Evolutionary conservation across 2,888 invertebrate species (phyloP), one percentile per base, ranked within the genome.

Genomic region (Ophion costatus): DNA sequence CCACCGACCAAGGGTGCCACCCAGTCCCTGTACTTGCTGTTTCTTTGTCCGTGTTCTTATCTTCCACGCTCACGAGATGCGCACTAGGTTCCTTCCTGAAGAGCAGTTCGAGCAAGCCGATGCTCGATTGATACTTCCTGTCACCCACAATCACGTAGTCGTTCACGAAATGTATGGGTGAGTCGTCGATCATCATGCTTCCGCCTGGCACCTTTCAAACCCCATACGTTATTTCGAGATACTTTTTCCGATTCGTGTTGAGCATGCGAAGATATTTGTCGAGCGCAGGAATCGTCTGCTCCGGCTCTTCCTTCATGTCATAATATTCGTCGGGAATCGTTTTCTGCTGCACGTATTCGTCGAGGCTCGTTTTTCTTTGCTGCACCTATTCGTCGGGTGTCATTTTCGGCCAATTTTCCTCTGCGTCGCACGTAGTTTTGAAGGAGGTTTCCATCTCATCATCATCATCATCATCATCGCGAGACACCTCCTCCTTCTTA

Each of bases 41-140:
- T 77, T 7, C 67, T 74, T 76, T 80, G 70, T 14, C 51, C 59
- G n/a, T 79, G 33, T 74, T 71, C 42, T 17, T 14, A 67, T 84
- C 82, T 56, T 71, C 71, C 1, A 42, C 11, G 38, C 71, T 83
- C 22, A 83, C 73, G 10, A 80, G 57, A 33, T 67, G n/a, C n/a
- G n/a, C n/a, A n/a, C 75, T 63, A n/a, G 85, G 85, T 51, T 80
- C 73, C 42, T 82, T 84, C 59, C 76, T 56, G 69, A 82, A 84
- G 24, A 86, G 63, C 11, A 86, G 70, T 70, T 84, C 81, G 22
- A 86, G 70, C 71, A 82, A 33, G 20, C 82, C 83, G 7, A 57
- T 14, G 33, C 42, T 80, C 57, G 38, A 7, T 0, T 9, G 59
- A 33, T 78, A 83, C 45, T 77, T 74, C 14, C 24, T 42, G 24